Conservation (phyloP, 2,113 vertebrate species). For the Suricata suricatta region DNA sequence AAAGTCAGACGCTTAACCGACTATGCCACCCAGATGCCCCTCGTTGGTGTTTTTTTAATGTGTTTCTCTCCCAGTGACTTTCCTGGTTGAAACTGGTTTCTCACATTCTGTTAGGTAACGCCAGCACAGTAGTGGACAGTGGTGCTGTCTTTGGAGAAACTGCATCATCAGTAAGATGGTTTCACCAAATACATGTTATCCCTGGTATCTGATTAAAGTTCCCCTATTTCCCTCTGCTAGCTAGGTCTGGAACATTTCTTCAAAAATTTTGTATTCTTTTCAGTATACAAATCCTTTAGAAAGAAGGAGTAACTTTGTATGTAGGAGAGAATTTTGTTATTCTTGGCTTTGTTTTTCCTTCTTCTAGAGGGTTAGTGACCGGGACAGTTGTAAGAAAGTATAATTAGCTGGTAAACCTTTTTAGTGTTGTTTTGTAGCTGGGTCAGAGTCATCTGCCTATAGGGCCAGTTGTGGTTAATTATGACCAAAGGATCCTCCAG, state of each 20-base stretch:
- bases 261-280: background rate
- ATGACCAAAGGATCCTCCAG: background rate
- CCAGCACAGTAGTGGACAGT: background rate
- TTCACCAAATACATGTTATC: background rate
- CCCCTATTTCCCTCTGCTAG: background rate
- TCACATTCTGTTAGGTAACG: background rate
- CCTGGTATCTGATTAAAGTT: constrained; percentile 28
- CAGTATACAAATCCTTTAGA: background rate
- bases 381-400: background rate
- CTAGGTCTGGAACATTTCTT: background rate
- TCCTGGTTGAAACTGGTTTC: background rate
- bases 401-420: background rate
- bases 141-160: constrained; percentile 46
- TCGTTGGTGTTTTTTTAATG: background rate
- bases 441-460: background rate
- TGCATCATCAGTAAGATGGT: constrained; percentile 2
- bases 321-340: constrained; percentile 21
- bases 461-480: background rate
- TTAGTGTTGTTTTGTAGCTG: background rate
- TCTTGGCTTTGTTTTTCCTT: background rate
- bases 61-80: constrained; percentile 8
- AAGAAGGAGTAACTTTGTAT: background rate
- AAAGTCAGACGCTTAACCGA: too few species aligned
- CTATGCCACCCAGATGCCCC: too few species aligned
- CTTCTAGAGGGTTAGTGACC: background rate